Conservation (phyloP, 1,140 invertebrate species). For the Babylonia areolata region DNA sequence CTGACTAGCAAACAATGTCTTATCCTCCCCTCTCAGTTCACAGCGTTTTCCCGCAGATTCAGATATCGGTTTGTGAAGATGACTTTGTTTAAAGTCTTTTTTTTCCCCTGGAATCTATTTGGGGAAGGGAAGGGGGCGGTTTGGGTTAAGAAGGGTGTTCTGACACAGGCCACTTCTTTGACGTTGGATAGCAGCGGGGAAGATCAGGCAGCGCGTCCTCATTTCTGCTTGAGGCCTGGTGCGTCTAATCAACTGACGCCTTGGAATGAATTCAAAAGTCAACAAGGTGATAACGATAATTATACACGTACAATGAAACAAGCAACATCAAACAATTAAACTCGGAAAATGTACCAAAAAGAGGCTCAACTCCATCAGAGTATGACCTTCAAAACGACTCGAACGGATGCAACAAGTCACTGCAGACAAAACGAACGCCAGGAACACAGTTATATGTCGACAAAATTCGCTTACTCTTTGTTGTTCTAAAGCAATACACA, state of each 20-base stretch:
- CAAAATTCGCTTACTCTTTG: not conserved
- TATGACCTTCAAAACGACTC: conserved; percentile 25
- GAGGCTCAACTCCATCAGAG: conserved; percentile 3
- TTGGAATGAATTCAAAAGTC: conserved; percentile 38
- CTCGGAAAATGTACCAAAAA: conserved; percentile 35
- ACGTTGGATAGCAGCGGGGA: not conserved
- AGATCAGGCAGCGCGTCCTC: not conserved
- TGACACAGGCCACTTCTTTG: no score
- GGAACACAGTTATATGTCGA: not conserved
- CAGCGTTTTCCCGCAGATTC: no score
- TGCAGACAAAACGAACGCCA: conserved; percentile 25
- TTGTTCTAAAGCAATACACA: conserved; percentile 33
- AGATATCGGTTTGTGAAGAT: no score
- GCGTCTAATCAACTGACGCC: not conserved
- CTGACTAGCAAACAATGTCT: no score
- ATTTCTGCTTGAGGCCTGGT: conserved; percentile 9
- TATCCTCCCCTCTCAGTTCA: no score
- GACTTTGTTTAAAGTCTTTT: no score
- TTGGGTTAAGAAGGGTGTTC: no score
- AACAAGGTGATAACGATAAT: conserved; percentile 13
- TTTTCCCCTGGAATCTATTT: no score
- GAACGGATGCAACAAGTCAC: conserved; percentile 28
- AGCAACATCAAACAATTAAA: conserved; percentile 39
- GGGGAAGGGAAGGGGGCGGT: no score
- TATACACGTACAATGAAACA: conserved; percentile 12